Evolutionary conservation across 2,888 invertebrate genomes (phyloP).

Genomic region (Tiphia femorata): DNA sequence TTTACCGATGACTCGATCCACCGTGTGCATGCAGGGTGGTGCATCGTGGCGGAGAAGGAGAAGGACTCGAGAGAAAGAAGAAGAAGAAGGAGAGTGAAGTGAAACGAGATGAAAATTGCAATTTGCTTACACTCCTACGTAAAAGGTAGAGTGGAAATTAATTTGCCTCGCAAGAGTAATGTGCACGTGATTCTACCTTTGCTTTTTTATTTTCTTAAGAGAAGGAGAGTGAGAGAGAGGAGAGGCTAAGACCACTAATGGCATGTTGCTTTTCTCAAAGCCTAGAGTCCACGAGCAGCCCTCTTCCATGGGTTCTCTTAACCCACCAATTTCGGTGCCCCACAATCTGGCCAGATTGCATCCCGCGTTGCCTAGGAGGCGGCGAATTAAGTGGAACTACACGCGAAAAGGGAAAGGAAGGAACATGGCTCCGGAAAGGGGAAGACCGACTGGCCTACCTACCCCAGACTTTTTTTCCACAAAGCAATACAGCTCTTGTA

Average conservation of each 20-base stretch:
- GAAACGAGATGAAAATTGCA: neutral
- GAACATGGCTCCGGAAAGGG: neutral
- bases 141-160: too few species aligned
- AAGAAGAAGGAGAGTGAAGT: neutral
- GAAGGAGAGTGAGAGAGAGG: neutral
- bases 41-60: neutral
- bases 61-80: neutral
- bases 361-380: constrained; percentile 41
- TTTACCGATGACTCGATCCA: constrained; percentile 37
- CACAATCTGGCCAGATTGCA: constrained; percentile 59
- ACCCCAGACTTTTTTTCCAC: too few species aligned
- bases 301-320: constrained; percentile 11
- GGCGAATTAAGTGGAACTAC: constrained; percentile 30
- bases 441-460: neutral
- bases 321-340: constrained; percentile 62
- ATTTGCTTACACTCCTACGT: too few species aligned
- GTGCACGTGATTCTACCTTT: too few species aligned
- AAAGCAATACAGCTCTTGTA: too few species aligned
- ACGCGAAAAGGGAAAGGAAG: neutral
- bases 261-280: constrained; percentile 48
- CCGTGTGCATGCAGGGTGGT: constrained; percentile 5
- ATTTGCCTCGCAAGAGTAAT: too few species aligned
- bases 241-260: constrained; percentile 37
- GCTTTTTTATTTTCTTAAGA: too few species aligned
- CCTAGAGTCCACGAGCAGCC: neutral